Evolutionary conservation across 2,113 vertebrate genomes (phyloP), one percentile per base, ranked within the genome.

Genomic region (Sander vitreus): DNA sequence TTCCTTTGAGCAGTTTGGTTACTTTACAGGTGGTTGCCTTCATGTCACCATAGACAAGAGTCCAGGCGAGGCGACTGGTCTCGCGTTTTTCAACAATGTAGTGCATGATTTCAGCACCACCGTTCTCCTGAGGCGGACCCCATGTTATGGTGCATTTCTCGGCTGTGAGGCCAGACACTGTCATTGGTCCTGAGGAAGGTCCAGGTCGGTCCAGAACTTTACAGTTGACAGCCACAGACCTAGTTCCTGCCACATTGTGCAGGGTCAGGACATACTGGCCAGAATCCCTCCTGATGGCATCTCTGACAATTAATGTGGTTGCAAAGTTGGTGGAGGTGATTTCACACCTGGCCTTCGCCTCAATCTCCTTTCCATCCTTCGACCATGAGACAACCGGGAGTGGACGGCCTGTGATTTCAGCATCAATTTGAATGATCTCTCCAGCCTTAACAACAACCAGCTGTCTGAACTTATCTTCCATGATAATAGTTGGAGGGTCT

Each of bases 21-120:
- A 98, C 97, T 95, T 98, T 99, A 85, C 98, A 99, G 30, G 96
- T 99, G 83, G 97, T 97, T 81, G 97, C 98, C 91, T 95, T 96
- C 94, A 98, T 95, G 78, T 99, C 97, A 88, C 91, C 96, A 92
- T 98, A 96, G 91, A 98, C 96, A 85, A 98, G 92, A 47, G 98
- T 99, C 98, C 98, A 99, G 19, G 98, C 97, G 77, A 99, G 96
- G 73, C 94, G 97, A 87, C 97, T 99, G 76, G 98, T 99, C 93
- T 99, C 98, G 69, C 98, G 97, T 88, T 99, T 99, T 92, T 99
- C 98, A 80, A 99, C 97, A 88, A 98, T 94, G 83, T 99, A 99
- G 85, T 99, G 95, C 91, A 98, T 96, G 39, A 99, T 96, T 91
- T 97, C 97, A 83, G 98, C 98, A 39, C 98, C 98, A 0, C 98